Conservation (phyloP, 2,797 vertebrate genomes). For the Coregonus sp. region DNA sequence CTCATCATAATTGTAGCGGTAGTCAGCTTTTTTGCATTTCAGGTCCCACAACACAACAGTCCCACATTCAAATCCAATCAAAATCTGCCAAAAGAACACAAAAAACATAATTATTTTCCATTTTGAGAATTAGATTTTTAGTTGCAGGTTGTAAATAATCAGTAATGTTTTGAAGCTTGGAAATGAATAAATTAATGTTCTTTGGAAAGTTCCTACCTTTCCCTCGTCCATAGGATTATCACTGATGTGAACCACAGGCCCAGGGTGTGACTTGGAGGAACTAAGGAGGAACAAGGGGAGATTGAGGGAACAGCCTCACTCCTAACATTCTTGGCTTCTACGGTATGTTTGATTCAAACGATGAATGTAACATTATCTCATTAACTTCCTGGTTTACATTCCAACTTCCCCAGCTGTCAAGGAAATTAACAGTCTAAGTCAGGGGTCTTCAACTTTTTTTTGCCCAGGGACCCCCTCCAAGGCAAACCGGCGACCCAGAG, state of each 20-base stretch:
- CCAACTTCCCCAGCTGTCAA: background rate
- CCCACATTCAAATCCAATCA: constrained; percentile 97
- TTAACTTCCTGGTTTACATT: background rate
- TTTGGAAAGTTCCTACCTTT: constrained; percentile 75
- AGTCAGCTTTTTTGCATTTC: constrained; percentile 98
- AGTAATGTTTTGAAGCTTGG: background rate
- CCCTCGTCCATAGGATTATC: constrained; percentile 99
- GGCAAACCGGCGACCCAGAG: too few species aligned
- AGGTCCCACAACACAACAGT: constrained; percentile 95
- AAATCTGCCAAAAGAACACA: constrained; percentile 80
- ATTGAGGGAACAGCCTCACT: constrained; percentile 3
- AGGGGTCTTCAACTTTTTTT: too few species aligned
- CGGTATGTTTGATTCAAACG: background rate
- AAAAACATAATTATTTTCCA: background rate
- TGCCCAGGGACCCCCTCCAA: too few species aligned
- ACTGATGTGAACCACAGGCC: constrained; percentile 97
- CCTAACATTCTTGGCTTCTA: constrained; percentile 28
- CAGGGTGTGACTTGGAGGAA: constrained; percentile 96
- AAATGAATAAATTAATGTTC: constrained; percentile 20
- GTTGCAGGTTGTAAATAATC: background rate
- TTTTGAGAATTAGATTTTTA: background rate
- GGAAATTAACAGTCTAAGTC: too few species aligned
- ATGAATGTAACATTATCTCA: too few species aligned
- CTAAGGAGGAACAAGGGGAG: constrained; percentile 68
- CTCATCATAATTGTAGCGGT: constrained; percentile 97